Evolutionary conservation across 2,113 vertebrate species (phyloP).

Genomic region (Willisornis vidua): DNA sequence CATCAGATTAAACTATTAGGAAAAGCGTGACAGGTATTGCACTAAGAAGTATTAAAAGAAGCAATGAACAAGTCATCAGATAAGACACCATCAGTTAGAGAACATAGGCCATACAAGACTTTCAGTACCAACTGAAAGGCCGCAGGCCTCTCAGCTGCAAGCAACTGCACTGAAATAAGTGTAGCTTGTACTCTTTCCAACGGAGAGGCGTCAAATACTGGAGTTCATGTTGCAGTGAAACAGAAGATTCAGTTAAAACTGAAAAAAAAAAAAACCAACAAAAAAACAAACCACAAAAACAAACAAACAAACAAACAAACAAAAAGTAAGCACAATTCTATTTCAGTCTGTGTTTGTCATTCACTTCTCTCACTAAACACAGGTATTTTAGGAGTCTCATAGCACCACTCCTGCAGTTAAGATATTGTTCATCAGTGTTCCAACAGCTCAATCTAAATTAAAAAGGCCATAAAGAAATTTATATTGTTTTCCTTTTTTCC

Average conservation of each 20-base stretch:
- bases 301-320: no score
- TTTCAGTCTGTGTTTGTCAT: neutral
- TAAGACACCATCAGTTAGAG: neutral
- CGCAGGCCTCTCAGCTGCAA: neutral
- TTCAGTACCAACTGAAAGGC: neutral
- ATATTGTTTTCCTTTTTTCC: neutral
- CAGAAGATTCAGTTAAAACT: neutral
- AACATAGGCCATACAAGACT: neutral
- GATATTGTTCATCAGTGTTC: neutral
- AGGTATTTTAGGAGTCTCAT: neutral
- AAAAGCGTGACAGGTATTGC: neutral
- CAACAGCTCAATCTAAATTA: neutral
- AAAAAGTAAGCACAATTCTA: neutral
- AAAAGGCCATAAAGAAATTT: neutral
- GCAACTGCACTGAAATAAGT: neutral
- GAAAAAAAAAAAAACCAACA: neutral
- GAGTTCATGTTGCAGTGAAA: neutral
- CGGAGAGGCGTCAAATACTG: neutral
- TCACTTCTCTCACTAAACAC: neutral
- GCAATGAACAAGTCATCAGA: neutral
- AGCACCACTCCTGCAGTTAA: neutral
- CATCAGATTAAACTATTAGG: neutral
- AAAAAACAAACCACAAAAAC: no score
- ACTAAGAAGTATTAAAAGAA: neutral
- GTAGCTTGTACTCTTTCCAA: neutral